Evolutionary conservation across 2,797 vertebrate species (phyloP), one percentile per base, ranked within the genome.

Genomic region (Coendou prehensilis): DNA sequence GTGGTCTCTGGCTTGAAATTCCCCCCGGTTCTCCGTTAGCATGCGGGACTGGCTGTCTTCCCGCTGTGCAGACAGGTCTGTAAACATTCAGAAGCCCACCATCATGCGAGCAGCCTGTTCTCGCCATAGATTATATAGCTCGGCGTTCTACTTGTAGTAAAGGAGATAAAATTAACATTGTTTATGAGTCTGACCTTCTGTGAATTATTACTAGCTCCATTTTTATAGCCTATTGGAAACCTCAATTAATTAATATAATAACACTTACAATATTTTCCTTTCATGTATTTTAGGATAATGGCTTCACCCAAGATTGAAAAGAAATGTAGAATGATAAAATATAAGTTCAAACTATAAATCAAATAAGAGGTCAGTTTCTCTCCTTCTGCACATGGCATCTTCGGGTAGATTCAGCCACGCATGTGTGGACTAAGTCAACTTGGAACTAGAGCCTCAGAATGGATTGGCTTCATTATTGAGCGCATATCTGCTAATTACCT

Each of bases 201-300:
- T 88, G 89, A 96, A 81, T 96, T 63, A 94, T 76, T 76, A 69
- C 79, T 63, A 59, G 57, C 45, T 52, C 63, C 37, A 23, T 17
- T 33, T 89, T 95, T 92, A 83, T 79, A 89, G 28, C 63, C 57
- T 89, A 18, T 80, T 75, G 87, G 73, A 87, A 95, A 94, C 30
- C 61, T 86, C 82, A 90, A 61, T 85, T 95, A 88, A 92, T 86
- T 93, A 89, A 91, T 87, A 87, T 76, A 52, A 50, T 88, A 80
- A 79, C 47, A 71, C 63, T 50, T 94, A 88, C 79, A 94, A 91
- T 96, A 95, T 22, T 87, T 96, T 94, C n/a, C 30, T 96, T 84
- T 93, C 28, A 64, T 64, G 18, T 80, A 28, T 93, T 86, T 76
- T 69, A 86, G 56, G 54, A 80, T 93, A 67, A 79, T 80, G 81